Base-by-base conservation (phyloP, 2,888 invertebrate species). In the Andrena camellia region DNA sequence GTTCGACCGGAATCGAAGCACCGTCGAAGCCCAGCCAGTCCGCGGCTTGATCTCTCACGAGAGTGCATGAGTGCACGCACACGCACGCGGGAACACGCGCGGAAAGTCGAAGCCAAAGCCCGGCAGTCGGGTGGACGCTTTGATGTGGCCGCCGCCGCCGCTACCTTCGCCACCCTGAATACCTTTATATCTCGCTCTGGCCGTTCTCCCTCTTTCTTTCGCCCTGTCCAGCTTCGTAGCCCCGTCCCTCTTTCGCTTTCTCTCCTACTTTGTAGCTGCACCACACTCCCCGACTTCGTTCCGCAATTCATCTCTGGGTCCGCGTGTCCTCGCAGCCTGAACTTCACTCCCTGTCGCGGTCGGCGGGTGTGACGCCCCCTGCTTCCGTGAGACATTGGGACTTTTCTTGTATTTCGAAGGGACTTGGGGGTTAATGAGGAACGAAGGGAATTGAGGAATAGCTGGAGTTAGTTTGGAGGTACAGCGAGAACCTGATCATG, bases 1-100 rank as follows among this genome's bases (percentile, higher is more conserved):
- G 91, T 92, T 91, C 91, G 88, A 92, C 92, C 91, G 92, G 92
- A 92, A 92, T 92, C 92, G 89, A 90, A 91, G 88, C 86, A 83
- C 77, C 85, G 79, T 86, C 86, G 83, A 84, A 80, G 78, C 68
- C 64, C 78, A 63, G 62, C 71, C 59, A 63, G 67, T 33, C 50
- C 52, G 66, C 62, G 68, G 54, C 74, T 80, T 78, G 85, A 83
- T 85, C 86, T 89, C 90, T 79, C 83, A 74, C 81, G 86, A 67
- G 84, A 67, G 71, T 76, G 83, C 85, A 81, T 78, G 80, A 67
- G 79, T 81, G 86, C 82, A 85, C 84, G 80, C 86, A 85, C 85
- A 87, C 89, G 77, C 83, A 88, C 78, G 82, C 84, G 84, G 81
- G 86, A 80, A 85, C 83, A 86, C 85, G 86, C 86, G 88, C 87